Conservation (phyloP, 2,888 invertebrate genomes). For the Laothoe populi region DNA sequence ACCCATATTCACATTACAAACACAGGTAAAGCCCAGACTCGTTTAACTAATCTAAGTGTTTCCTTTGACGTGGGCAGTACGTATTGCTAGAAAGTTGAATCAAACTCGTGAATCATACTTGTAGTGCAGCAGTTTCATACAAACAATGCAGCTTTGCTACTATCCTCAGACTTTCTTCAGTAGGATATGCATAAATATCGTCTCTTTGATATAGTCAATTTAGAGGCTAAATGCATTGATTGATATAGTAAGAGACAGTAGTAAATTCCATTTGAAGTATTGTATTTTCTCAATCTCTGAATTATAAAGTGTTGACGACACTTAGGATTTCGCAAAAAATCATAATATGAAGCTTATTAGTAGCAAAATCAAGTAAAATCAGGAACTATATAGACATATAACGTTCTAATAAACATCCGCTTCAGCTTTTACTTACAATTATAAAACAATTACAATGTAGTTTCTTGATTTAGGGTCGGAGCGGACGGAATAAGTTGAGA, state of each 20-base stretch:
- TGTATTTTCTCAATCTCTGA: too few species aligned
- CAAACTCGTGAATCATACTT: conserved; percentile 16
- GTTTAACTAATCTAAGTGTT: not conserved
- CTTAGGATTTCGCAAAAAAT: not conserved
- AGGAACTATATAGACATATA: not conserved
- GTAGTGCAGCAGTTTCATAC: not conserved
- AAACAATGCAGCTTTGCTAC: not conserved
- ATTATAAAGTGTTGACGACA: not conserved
- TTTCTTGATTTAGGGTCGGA: conserved; percentile 41
- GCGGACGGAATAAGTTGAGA: conserved; percentile 57
- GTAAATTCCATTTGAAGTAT: too few species aligned
- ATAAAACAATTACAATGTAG: conserved; percentile 20
- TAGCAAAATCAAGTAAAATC: not conserved
- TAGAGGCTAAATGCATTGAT: too few species aligned
- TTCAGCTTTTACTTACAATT: conserved; percentile 51
- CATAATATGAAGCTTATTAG: not conserved
- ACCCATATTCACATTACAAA: too few species aligned
- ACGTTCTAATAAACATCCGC: conserved; percentile 8
- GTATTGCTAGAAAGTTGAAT: conserved; percentile 12
- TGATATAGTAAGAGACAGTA: too few species aligned
- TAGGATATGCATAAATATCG: not conserved
- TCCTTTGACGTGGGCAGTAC: conserved; percentile 5
- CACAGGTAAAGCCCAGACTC: too few species aligned
- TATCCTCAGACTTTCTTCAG: not conserved
- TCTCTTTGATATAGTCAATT: too few species aligned